A percentile compares a stretch with the other conserved stretches of the same genome.
Evolutionary conservation across 2,113 vertebrate genomes (phyloP).

Genomic region (Xyrauchen texanus): DNA sequence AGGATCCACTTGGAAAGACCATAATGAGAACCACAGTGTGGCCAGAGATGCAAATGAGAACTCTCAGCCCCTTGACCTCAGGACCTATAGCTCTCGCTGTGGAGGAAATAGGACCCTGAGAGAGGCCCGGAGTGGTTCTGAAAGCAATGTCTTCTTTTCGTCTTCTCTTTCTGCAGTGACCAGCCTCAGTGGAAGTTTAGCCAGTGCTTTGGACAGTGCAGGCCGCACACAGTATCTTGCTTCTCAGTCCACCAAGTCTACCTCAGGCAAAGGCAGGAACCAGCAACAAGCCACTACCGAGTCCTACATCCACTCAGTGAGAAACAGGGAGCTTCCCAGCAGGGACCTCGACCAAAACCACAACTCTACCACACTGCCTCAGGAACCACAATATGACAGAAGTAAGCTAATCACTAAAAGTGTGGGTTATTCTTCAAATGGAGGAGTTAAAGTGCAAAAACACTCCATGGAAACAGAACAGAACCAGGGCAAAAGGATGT

Average conservation of each 20-base stretch:
- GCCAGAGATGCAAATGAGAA: constrained; percentile 53
- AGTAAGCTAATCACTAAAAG: constrained; percentile 33
- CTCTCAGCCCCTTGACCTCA: constrained; percentile 64
- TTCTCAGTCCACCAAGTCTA: constrained; percentile 58
- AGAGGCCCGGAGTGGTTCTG: constrained; percentile 70
- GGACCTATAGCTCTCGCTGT: constrained; percentile 58
- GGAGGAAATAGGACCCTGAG: constrained; percentile 60
- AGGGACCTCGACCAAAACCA: constrained; percentile 62
- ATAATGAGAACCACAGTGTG: constrained; percentile 69
- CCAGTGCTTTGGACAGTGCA: constrained; percentile 66
- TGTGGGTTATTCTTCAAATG: constrained; percentile 43
- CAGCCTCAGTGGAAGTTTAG: constrained; percentile 69
- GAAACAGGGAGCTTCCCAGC: constrained; percentile 54
- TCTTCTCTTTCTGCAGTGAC: constrained; percentile 68
- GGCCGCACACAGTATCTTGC: constrained; percentile 47
- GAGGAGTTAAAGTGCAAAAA: constrained; percentile 35
- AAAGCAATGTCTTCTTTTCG: constrained; percentile 71
- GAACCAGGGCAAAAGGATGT: constrained; percentile 59
- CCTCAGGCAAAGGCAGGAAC: constrained; percentile 55
- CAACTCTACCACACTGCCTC: constrained; percentile 61
- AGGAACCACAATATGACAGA: constrained; percentile 47
- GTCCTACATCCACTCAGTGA: constrained; percentile 25
- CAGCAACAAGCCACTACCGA: constrained; percentile 37
- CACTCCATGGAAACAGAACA: constrained; percentile 39
- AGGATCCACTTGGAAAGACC: constrained; percentile 45